Base-by-base conservation (phyloP, 2,888 invertebrate species). In the Spodoptera exigua region DNA sequence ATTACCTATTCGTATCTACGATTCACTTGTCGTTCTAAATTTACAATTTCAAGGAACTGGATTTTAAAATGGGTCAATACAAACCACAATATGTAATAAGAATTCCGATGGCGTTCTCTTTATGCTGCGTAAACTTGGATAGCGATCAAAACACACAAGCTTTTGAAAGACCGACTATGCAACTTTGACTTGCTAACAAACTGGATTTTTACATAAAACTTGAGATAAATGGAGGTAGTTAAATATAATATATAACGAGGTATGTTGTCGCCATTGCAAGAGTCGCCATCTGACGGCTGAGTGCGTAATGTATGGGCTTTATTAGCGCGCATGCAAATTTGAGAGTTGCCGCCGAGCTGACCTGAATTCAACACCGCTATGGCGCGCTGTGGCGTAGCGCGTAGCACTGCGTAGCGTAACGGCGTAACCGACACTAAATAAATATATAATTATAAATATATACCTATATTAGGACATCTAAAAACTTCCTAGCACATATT, bases 261-360 rank as follows among this genome's bases (percentile, higher is more conserved):
- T 61, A 21, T 49, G 55, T 58, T 51, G 69, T 55, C 53, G 44
- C 16, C 45, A 53, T 57, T 27, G 36, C 17, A 12, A 37, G 61
- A 49, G 61, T 17, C 46, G 61, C 54, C 47, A 57, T 70, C 49
- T 61, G 32, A 39, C 47, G 52, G 48, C 7, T 14, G 3, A 47
- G 16, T 11, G 16, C 16, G 18, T 57, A 34, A 35, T 55, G 44
- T 58, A 51, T 41, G 39, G 48, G 56, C 14, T 76, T 63, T 63
- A 72, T 68, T 64, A 62, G 72, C 69, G 74, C 81, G 75, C 76
- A 86, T 88, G 87, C 86, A 86, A 87, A 87, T 87, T 82, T 44
- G 36, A 75, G 56, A 72, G 21, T 78, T 77, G 80, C 51, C 54
- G 71, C 61, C 82, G 87, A 85, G 71, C 60, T 83, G 87, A 85